Evolutionary conservation across 2,888 invertebrate genomes (phyloP).

Genomic region (Himalopsyche japonica): DNA sequence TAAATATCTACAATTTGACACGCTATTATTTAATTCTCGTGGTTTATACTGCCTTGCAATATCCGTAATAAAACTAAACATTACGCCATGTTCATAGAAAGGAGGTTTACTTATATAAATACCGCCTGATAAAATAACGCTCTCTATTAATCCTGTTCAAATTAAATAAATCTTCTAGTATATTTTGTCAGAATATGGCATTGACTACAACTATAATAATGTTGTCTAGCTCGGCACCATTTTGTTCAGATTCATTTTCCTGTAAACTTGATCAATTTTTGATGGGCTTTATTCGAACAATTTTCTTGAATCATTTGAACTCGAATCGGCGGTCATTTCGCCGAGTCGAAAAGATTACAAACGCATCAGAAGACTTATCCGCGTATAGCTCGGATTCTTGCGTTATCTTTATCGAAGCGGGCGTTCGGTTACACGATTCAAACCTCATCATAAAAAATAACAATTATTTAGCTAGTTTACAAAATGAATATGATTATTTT

Average conservation of each 20-base stretch:
- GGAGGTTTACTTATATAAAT: not conserved
- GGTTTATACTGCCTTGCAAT: not conserved
- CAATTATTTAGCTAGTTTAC: too few species aligned
- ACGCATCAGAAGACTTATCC: not conserved
- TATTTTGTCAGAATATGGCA: not conserved
- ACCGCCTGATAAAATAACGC: not conserved
- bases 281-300: not conserved
- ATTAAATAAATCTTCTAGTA: not conserved
- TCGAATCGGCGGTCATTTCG: not conserved
- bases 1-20: not conserved
- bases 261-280: not conserved
- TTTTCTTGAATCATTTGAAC: not conserved
- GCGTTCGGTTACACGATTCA: not conserved
- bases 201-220: not conserved
- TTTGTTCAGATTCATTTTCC: not conserved
- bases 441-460: not conserved
- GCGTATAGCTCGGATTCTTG: not conserved
- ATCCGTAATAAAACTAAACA: not conserved
- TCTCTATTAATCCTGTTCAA: not conserved
- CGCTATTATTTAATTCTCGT: not conserved
- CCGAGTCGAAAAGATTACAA: not conserved
- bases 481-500: too few species aligned
- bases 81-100: not conserved
- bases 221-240: not conserved
- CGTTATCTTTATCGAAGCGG: not conserved